These are phyloP conservation scores for Zingel zingel DNA, from an alignment of 2,113 vertebrate genomes.

Conservation along the genomic window DNA sequence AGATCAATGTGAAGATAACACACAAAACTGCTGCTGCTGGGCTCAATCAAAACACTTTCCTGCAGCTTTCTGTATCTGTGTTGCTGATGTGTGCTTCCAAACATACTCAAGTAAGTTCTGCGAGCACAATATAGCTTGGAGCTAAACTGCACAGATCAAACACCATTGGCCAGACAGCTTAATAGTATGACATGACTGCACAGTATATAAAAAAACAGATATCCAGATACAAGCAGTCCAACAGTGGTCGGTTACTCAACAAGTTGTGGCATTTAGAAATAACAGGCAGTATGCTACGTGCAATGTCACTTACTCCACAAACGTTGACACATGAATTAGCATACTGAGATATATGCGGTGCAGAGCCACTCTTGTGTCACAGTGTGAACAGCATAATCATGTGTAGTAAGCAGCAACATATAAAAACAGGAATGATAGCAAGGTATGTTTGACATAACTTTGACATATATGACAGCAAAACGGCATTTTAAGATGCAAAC, in stretches of 20 bases:
- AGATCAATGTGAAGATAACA: neutral
- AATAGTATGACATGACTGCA: neutral
- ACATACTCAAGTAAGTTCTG: neutral
- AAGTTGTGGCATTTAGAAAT: neutral
- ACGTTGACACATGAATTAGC: neutral
- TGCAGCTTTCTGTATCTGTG: neutral
- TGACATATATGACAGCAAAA: neutral
- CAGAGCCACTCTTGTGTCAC: neutral
- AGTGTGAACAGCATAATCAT: neutral
- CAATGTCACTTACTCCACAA: neutral
- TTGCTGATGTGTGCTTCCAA: neutral
- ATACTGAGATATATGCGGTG: neutral
- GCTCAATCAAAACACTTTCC: neutral
- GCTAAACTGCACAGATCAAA: neutral
- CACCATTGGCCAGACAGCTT: neutral
- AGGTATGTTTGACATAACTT: neutral
- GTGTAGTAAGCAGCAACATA: neutral
- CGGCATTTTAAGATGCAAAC: neutral
- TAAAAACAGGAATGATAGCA: too few relatives aligned
- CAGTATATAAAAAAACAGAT: neutral
- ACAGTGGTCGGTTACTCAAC: neutral
- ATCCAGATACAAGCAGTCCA: neutral
- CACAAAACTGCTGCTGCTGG: neutral
- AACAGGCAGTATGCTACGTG: too few relatives aligned
- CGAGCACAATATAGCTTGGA: neutral